These are phyloP conservation scores for Mobula birostris DNA, from an alignment of 2,113 vertebrate species.

Conservation along the genomic window DNA sequence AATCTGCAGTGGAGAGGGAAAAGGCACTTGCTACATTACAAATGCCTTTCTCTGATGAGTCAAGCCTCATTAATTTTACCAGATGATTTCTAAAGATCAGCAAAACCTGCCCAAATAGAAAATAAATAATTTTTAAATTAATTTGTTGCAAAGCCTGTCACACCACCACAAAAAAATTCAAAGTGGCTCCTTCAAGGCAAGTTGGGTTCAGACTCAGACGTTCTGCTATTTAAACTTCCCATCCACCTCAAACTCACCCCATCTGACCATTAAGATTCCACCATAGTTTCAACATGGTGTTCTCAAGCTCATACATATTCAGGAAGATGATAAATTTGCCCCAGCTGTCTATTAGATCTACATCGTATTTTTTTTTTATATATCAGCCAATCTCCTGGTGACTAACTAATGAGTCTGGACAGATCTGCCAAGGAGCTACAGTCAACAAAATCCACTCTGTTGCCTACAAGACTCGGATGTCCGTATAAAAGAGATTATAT, in stretches of 20 bases:
- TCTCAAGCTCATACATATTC: not conserved
- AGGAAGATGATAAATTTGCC: not conserved
- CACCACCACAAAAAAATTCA: too few species aligned
- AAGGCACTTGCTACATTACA: too few species aligned
- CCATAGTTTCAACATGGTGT: not conserved
- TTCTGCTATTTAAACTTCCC: not conserved
- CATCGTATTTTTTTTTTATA: too few species aligned
- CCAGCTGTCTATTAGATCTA: not conserved
- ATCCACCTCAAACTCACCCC: not conserved
- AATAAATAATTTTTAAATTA: too few species aligned
- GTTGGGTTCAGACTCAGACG: too few species aligned
- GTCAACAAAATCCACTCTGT: not conserved
- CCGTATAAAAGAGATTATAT: not conserved
- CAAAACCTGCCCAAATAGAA: too few species aligned
- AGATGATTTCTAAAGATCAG: too few species aligned
- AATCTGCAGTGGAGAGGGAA: too few species aligned
- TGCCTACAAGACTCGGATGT: not conserved
- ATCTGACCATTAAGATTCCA: not conserved
- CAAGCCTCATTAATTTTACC: too few species aligned
- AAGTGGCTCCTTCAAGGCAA: too few species aligned
- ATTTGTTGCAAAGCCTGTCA: too few species aligned
- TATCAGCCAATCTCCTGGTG: not conserved
- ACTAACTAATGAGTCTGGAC: not conserved
- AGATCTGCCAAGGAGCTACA: not conserved
- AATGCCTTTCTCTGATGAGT: too few species aligned